A percentile compares a stretch with the other conserved stretches of the same genome.
phyloP scores from a whole-genome alignment of 64 coral and sea anemone genomes.

The Dendronephthya gigantea region DNA sequence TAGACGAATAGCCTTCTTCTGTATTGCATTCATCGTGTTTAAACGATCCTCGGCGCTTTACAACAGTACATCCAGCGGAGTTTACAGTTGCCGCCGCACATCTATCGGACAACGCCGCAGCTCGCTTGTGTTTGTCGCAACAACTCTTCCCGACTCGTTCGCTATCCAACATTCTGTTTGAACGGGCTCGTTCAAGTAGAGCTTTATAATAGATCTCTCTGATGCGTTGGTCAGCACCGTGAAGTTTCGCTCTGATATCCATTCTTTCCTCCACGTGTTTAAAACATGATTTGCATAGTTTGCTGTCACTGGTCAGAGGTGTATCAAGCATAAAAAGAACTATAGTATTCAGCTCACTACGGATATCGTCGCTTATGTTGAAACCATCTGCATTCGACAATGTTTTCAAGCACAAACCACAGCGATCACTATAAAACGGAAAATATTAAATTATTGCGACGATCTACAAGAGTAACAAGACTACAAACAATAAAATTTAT shows the following conservation, averaged over 20 bases:
- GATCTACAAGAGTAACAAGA: too few species aligned
- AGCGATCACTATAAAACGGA: neutral
- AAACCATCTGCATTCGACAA: neutral
- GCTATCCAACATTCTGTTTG: neutral
- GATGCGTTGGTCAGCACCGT: neutral
- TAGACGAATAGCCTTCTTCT: neutral
- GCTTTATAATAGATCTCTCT: neutral
- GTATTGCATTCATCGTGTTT: neutral
- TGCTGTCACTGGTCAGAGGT: neutral
- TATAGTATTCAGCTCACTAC: neutral
- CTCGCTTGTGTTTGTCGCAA: neutral
- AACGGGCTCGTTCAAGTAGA: neutral
- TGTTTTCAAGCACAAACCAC: neutral
- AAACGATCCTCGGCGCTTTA: too few species aligned
- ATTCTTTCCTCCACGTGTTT: neutral
- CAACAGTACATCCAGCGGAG: neutral
- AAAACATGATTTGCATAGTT: neutral
- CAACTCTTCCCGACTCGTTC: neutral
- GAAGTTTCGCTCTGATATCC: neutral
- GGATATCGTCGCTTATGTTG: neutral
- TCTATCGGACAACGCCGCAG: neutral
- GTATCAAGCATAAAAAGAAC: neutral
- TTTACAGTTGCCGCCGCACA: neutral
- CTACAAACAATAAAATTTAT: too few species aligned
- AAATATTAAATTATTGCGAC: too few species aligned